Evolutionary conservation across 2,113 vertebrate genomes (phyloP).

Genomic region (Heteronetta atricapilla): DNA sequence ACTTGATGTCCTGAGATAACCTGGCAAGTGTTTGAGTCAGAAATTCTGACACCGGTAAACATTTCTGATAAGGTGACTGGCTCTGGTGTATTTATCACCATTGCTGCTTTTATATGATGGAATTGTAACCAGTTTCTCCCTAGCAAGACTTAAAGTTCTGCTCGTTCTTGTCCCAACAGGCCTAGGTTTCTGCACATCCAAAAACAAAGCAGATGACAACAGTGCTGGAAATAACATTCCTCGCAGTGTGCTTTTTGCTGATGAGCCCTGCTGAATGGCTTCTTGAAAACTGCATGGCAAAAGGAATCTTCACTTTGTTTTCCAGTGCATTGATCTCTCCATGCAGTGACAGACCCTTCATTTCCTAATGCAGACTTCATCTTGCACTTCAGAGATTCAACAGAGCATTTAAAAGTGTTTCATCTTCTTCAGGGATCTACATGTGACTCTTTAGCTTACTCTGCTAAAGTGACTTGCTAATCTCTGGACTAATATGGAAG

Average conservation of each 20-base stretch:
- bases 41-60: not conserved
- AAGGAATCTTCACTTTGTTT: not conserved
- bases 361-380: not conserved
- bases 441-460: not conserved
- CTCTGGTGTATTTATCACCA: not conserved
- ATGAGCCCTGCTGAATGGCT: not conserved
- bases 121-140: not conserved
- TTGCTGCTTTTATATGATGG: not conserved
- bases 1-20: not conserved
- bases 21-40: not conserved
- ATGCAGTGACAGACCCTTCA: not conserved
- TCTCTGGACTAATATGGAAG: not conserved
- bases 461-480: not conserved
- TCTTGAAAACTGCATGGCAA: not conserved
- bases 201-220: conserved; percentile 6
- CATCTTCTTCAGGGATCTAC: not conserved
- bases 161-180: conserved; percentile 36
- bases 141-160: not conserved
- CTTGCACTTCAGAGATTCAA: not conserved
- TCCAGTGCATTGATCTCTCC: not conserved
- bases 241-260: not conserved
- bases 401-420: not conserved
- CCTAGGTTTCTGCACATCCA: conserved; percentile 77
- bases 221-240: not conserved
- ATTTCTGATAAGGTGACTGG: not conserved